Percentiles rank a stretch among this genome's conserved stretches.
Conservation (phyloP, 2,888 invertebrate species). For the Dusona sp. region DNA sequence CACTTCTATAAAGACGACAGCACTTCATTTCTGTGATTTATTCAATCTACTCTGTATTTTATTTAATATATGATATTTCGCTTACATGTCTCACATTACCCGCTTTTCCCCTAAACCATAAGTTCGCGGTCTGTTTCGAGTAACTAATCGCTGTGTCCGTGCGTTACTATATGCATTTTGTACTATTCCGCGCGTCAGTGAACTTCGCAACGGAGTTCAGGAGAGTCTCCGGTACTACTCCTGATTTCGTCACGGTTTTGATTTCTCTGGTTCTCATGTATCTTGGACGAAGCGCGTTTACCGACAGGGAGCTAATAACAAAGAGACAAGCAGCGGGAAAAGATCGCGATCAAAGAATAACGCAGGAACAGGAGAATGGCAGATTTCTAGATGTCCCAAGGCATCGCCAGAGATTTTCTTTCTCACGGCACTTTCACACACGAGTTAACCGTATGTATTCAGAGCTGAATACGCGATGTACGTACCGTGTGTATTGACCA, state of each 20-base stretch:
- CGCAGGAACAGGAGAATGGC: slow-evolving; percentile 40
- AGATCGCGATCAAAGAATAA: slow-evolving; percentile 19
- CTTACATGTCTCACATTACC: neutral
- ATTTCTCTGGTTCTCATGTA: slow-evolving; percentile 21
- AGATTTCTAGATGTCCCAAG: slow-evolving; percentile 54
- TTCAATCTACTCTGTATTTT: neutral
- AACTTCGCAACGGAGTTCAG: slow-evolving; percentile 11
- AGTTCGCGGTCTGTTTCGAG: slow-evolving; percentile 19
- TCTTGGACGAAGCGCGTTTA: neutral
- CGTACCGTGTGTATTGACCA: neutral
- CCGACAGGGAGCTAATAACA: neutral
- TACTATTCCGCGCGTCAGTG: slow-evolving; percentile 2
- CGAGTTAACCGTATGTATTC: slow-evolving; percentile 18
- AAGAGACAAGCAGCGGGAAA: slow-evolving; percentile 8
- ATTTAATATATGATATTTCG: neutral
- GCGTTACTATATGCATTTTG: neutral
- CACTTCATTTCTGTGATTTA: neutral
- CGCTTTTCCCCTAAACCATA: neutral
- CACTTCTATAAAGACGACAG: neutral
- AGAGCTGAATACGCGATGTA: slow-evolving; percentile 1
- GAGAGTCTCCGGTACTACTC: neutral
- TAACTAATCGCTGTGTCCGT: slow-evolving; percentile 7
- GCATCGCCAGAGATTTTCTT: slow-evolving; percentile 57
- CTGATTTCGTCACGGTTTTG: slow-evolving; percentile 36
- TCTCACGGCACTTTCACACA: slow-evolving; percentile 65